Percentiles rank a stretch among this genome's conserved stretches.
These are phyloP conservation scores for Leuciscus waleckii DNA, from an alignment of 2,797 vertebrate species.

Conservation along the genomic window DNA sequence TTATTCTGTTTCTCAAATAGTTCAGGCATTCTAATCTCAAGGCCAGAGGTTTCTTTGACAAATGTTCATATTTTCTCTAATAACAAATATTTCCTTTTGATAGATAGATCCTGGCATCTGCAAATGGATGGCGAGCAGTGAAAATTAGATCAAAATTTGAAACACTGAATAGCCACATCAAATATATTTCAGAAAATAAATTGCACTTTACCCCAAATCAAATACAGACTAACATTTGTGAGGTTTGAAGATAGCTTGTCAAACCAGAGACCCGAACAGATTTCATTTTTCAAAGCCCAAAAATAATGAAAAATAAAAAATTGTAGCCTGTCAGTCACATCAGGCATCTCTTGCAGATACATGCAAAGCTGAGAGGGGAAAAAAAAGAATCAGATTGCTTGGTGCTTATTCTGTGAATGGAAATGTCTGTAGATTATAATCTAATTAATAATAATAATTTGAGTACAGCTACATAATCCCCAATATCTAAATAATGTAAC, in stretches of 20 bases:
- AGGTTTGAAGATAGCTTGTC: not conserved
- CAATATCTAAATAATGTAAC: not conserved
- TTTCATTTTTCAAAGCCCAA: not conserved
- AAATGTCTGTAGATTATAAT: not conserved
- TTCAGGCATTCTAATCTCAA: too few species aligned
- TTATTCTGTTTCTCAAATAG: conserved; percentile 45
- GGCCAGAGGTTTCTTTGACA: not conserved
- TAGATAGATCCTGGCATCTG: conserved; percentile 26
- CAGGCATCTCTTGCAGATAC: too few species aligned
- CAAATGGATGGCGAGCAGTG: not conserved
- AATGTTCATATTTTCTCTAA: conserved; percentile 29
- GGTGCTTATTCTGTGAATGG: not conserved
- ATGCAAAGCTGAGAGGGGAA: too few species aligned
- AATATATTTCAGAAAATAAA: conserved; percentile 25
- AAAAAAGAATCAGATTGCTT: not conserved
- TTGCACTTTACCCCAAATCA: not conserved
- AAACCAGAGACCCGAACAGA: not conserved
- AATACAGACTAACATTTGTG: not conserved
- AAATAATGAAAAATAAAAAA: not conserved
- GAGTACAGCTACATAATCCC: not conserved
- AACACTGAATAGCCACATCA: not conserved
- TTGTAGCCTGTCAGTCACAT: too few species aligned
- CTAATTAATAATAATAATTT: not conserved
- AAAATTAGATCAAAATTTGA: conserved; percentile 17
- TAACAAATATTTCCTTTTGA: conserved; percentile 31